Evolutionary conservation across 2,113 vertebrate species (phyloP), one percentile per base, ranked within the genome.

Genomic region (Syngnathoides biaculeatus): DNA sequence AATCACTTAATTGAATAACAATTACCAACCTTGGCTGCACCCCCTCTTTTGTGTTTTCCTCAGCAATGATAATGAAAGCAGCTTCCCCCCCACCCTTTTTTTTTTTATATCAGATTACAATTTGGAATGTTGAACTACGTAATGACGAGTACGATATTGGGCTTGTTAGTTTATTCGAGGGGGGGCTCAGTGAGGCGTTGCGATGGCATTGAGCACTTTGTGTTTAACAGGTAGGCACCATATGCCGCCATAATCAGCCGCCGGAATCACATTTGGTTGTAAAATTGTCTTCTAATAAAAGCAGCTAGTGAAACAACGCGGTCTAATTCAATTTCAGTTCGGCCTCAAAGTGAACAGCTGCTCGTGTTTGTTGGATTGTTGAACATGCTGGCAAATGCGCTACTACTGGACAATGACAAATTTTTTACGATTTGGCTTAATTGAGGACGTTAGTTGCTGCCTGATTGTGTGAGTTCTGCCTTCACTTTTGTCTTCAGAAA

Each of bases 1-100:
- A 90, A 84, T 78, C 85, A 83, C 76, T 87, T 91, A 89, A 91
- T 90, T 90, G 82, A 92, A 89, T 88, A 90, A 91, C 88, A 89
- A 89, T 88, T 88, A 89, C 84, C 87, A 88, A 88, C 89, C 84
- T 87, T 86, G 82, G 86, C 73, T 79, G 81, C 83, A 83, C 88
- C 75, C 59, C 70, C 80, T 89, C 90, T 88, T 87, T 82, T 79
- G 88, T 90, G 91, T 88, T 88, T 89, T 88, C 76, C 76, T 68
- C 64, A 48, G 20, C 73, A 74, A 80, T 86, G 84, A 89, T 91
- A 90, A 91, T 88, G 81, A 89, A 90, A 86, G 76, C 81, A 81
- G 86, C 78, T 90, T n/a, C n/a, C n/a, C n/a, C n/a, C n/a, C n/a
- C n/a, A n/a, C n/a, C n/a, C n/a, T n/a, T n/a, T n/a, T 88, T 88